Base-by-base conservation (phyloP, 2,888 invertebrate species). In the Platynereis dumerilii region DNA sequence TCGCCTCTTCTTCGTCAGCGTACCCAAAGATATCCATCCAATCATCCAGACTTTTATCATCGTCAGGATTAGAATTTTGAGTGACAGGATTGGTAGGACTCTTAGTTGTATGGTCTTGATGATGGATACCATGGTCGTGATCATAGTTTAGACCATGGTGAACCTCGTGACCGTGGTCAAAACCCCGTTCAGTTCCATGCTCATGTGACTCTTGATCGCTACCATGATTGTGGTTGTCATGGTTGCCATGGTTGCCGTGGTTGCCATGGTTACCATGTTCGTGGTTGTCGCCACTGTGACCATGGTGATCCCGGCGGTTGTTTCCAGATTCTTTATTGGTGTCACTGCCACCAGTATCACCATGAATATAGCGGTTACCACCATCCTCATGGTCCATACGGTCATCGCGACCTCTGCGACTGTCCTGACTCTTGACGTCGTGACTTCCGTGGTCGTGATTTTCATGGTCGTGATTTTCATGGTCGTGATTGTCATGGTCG, bases 191-290 rank as follows among this genome's bases (percentile, higher is more conserved):
- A 34, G 5, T 12, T 7, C 7, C 34, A 34, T 34, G 34, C 5
- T 12, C 34, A 34, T 34, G 34, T 5, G 5, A 12, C 7, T 34
- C 34, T 7, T 12, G 5, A 34, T 12, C 34, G 34, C 34, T 34
- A 34, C 12, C 34, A n/a, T 27, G 17, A 27, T 60, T 27, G 17
- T 28, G 57, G 28, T 27, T 44, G 34, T 60, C 53, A 15, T 42
- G 60, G 53, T 60, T 27, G 28, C 45, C 20, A 53, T 52, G 48
- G 58, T 12, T 2, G 15, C 26, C 44, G 1, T 58, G 24, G 26
- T 5, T 58, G 2, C 17, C 2, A 12, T n/a, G 2, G 7, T 39
- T 1, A 22, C 5, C 42, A 39, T 34, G 26, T 27, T 28, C 28
- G 27, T 27, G n/a, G 20, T 28, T 28, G 52, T 52, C 7, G 52